Evolutionary conservation across 2,888 invertebrate genomes (phyloP), one percentile per base, ranked within the genome.

Genomic region (Lepidocyrtinus sp.): DNA sequence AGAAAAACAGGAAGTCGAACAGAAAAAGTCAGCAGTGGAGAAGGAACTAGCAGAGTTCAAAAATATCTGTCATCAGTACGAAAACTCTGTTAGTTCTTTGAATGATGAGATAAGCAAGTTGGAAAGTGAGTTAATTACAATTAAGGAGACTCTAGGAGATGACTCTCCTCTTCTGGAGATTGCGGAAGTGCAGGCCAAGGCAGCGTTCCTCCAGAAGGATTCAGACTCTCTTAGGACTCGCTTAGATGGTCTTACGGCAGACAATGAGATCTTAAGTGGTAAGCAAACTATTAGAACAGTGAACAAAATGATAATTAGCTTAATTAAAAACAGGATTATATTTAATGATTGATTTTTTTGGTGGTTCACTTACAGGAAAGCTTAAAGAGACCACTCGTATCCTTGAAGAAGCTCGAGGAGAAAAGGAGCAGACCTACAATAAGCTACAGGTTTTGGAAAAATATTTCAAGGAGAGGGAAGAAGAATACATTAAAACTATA

Each of bases 381-480:
- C 62, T 82, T n/a, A 79, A 78, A 65, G 79, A 81, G 59, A 70
- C 78, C 12, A 79, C 77, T 61, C 21, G 45, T 7, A 68, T 71
- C 3, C 50, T 84, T 21, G 75, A 71, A 9, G 73, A 64, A 25
- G 55, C 83, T 15, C 78, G 74, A 19, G 24, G 9, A 2, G 82
- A 85, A 26, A 82, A 80, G 22, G 86, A 86, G 15, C 71, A 82
- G 26, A 82, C 86, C 9, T 78, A 81, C 61, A 86, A 85, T 82
- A 75, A 81, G n/a, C 80, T 86, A 1, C 76, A 81, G 36, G 86
- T 86, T 45, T 72, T 86, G 12, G 85, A 86, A 82, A 77, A 77
- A 2, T 86, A 83, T 67, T 86, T 86, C 63, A 85, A 86, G 65
- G 84, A 86, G 61, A 83, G 85, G 36, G 86, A 86, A 71, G 85